Base-by-base conservation (phyloP, 1,140 invertebrate species). In the Panagrolaimus sp. region DNA sequence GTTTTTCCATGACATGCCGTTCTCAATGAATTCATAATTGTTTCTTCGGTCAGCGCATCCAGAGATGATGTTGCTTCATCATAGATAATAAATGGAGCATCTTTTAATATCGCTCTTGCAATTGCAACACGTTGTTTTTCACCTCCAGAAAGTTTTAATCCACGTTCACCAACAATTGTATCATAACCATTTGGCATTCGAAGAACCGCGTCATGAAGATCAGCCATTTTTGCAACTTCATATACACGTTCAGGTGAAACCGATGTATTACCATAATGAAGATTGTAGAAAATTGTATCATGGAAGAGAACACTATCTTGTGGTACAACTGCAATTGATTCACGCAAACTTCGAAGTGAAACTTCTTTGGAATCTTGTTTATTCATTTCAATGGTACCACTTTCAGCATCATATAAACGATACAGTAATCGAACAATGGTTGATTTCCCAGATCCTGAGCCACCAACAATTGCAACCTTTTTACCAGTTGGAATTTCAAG, bases 51-150 rank as follows among this genome's bases (percentile, higher is more conserved):
- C n/a, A 98, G 90, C 0, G 94, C 94, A 86, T 98, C 96, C 58
- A 99, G 86, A 46, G 92, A 94, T 46, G 94, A 97, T 1, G 96
- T 99, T 3, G 96, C 96, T 86, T 99, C 96, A 83, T 99, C 96
- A 84, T 98, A 98, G 24, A 98, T 87, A 44, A 99, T 86, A 79
- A 99, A 94, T 0, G 93, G 92, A 4, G 93, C 89, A 83, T 93
- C 89, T 85, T 98, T 99, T 38, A 99, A 86, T 73, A 98, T 95
- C 6, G 96, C 92, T 73, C 96, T 86, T 3, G 95, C 96, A 76
- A 99, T 98, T 0, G 96, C 94, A 8, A 99, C 92, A 65, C 96
- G 87, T 84, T 99, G 96, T 81, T 98, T 98, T 85, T 98, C 96
- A n/a, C 95, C 95, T 69, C 85, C 85, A 46, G 84, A 85, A 10